Evolutionary conservation across 92 coral and sea anemone genomes (phyloP), one percentile per base, ranked within the genome.

Genomic region (Bergia sp.): DNA sequence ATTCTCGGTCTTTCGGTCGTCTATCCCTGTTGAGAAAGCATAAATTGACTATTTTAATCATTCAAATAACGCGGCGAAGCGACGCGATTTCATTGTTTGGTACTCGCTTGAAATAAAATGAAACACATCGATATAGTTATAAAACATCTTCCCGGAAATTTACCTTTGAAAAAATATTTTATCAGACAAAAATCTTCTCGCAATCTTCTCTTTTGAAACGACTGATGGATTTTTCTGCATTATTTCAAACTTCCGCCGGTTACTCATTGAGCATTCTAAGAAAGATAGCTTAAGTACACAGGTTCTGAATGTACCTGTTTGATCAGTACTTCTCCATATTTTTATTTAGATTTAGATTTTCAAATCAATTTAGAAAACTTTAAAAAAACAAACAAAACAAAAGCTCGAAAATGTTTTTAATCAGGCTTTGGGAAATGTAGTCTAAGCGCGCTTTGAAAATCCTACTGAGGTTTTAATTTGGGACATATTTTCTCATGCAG

Each of bases 381-480:
- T 29, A 29, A 66, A 9, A 44, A 40, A 49, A 67, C 73, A 21
- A 53, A 79, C 11, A 53, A 79, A 36, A 40, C 39, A 37, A 83
- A 29, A 71, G 38, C 66, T 37, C 41, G 37, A 44, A 67, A 45
- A n/a, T 15, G 55, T 8, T 83, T 53, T 73, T 20, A 5, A 39
- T 13, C 39, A 57, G 38, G 37, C 29, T 37, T 42, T 45, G 37
- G 37, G 86, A 82, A 82, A 66, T 67, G 38, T 41, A 7, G 16
- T 66, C 58, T 43, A 0, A 23, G 50, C 9, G 18, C 11, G 8
- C 11, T 45, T 45, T n/a, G 38, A 67, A 83, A 83, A 83, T 65
- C 77, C 20, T 53, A 79, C 77, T 71, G 77, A 45, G 86, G 57
- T 66, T 43, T 53, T 29, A 67, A 80, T 80, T 80, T 80, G 42